Base-by-base conservation (phyloP, 2,113 vertebrate species). In the Falcunculus frontatus region DNA sequence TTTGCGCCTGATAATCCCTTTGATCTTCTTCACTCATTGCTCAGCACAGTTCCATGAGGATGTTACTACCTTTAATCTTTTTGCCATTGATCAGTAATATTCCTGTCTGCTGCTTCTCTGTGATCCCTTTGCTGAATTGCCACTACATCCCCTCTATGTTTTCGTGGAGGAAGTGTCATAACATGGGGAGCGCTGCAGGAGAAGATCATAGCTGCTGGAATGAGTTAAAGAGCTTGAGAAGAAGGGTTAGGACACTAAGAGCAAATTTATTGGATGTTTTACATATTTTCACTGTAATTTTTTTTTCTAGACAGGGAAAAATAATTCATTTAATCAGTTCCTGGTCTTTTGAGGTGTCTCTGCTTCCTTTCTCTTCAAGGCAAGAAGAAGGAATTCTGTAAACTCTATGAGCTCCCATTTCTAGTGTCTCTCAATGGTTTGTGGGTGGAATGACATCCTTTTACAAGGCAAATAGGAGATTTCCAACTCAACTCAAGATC, bases 51-150 rank as follows among this genome's bases (percentile, higher is more conserved):
- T 76, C 87, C 63, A 88, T 88, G n/a, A 75, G 64, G 78, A 81
- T 87, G 46, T 69, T 88, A 62, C 81, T 97, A 93, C 73, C 91
- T 97, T 95, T 95, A 84, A 95, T 94, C 93, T 95, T 96, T 96
- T 72, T 95, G 79, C 93, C 68, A 91, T 73, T 89, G 92, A 88
- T 95, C 78, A 93, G 90, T 91, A 86, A 94, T 93, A 94, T 84
- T 85, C 60, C 93, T 89, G 74, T 78, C 74, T 70, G 81, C 65
- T 84, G 83, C 74, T 84, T n/a, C 70, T 73, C 90, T 89, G 56
- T 65, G 68, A 68, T 49, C 44, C 75, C 49, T 60, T 50, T 85
- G n/a, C 86, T 93, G 74, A 76, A 80, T 89, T 97, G 62, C 69
- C 27, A 13, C 76, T 77, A 39, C 65, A 13, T 65, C 44, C 27